Conservation (phyloP, 2,113 vertebrate genomes). For the Bettongia penicillata region DNA sequence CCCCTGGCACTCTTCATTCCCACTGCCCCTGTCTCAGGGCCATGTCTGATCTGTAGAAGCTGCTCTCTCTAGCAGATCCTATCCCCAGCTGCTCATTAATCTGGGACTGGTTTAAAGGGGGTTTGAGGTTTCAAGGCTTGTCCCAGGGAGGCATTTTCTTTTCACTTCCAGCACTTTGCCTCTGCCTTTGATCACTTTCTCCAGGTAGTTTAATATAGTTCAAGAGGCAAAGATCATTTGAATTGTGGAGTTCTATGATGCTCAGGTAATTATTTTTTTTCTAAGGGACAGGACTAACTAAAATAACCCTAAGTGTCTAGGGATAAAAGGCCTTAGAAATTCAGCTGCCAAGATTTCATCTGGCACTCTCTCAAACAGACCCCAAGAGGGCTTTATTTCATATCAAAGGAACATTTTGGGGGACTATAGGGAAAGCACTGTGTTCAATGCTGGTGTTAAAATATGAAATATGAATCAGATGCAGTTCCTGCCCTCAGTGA, state of each 20-base stretch:
- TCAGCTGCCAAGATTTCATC: not conserved
- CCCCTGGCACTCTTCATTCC: not conserved
- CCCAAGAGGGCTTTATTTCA: not conserved
- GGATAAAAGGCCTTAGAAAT: not conserved
- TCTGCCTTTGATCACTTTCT: not conserved
- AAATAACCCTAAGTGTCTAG: not conserved
- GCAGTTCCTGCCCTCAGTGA: not conserved
- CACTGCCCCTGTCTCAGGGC: not conserved
- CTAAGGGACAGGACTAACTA: not conserved
- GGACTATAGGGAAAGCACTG: not conserved
- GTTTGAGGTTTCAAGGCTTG: not conserved
- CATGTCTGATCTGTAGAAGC: not conserved
- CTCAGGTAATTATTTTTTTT: not conserved
- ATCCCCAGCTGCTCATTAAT: not conserved
- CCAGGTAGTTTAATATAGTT: not conserved
- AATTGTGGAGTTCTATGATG: not conserved
- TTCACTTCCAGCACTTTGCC: not conserved
- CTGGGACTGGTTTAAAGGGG: not conserved
- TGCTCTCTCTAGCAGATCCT: not conserved
- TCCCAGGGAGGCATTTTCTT: not conserved
- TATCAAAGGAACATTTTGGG: not conserved
- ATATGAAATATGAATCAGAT: not conserved
- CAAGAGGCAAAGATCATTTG: not conserved
- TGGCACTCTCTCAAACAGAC: not conserved
- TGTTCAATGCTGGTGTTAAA: not conserved